phyloP scores from a whole-genome alignment of 2,888 invertebrate genomes.

The Fragum sueziense region DNA sequence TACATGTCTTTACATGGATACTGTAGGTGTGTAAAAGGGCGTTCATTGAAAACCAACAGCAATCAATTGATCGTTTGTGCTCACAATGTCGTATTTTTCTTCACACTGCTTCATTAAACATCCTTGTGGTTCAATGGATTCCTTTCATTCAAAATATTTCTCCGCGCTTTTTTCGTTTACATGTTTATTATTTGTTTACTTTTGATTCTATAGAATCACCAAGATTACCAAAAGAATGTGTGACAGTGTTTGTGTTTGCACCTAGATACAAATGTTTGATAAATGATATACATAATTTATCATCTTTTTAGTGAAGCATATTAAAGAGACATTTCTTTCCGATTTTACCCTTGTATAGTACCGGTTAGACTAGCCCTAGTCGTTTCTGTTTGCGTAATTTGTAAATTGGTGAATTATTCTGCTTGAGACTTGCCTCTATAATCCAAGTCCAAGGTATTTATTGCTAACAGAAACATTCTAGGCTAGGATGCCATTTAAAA shows the following conservation, averaged over 20 bases:
- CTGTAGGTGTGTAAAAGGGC: not conserved
- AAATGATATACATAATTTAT: too few species aligned
- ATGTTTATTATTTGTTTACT: not conserved
- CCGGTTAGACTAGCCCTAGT: too few species aligned
- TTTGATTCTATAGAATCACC: not conserved
- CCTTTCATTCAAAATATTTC: too few species aligned
- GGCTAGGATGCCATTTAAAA: too few species aligned
- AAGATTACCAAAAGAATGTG: not conserved
- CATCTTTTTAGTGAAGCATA: too few species aligned
- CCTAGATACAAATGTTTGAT: not conserved
- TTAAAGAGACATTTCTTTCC: too few species aligned
- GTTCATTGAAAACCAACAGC: slow-evolving; percentile 5
- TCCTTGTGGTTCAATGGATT: slow-evolving; percentile 6
- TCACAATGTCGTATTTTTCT: slow-evolving; percentile 8
- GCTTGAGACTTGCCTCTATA: too few species aligned
- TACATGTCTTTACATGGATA: not conserved
- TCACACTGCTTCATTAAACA: not conserved
- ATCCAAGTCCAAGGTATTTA: too few species aligned
- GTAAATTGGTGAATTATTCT: too few species aligned
- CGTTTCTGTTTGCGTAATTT: too few species aligned
- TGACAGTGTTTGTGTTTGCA: not conserved
- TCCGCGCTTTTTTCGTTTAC: not conserved
- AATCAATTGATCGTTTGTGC: slow-evolving; percentile 17
- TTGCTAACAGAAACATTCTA: too few species aligned
- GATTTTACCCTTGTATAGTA: too few species aligned